Evolutionary conservation across 2,888 invertebrate genomes (phyloP), one percentile per base, ranked within the genome.

Genomic region (Drosophila paramelanica): DNA sequence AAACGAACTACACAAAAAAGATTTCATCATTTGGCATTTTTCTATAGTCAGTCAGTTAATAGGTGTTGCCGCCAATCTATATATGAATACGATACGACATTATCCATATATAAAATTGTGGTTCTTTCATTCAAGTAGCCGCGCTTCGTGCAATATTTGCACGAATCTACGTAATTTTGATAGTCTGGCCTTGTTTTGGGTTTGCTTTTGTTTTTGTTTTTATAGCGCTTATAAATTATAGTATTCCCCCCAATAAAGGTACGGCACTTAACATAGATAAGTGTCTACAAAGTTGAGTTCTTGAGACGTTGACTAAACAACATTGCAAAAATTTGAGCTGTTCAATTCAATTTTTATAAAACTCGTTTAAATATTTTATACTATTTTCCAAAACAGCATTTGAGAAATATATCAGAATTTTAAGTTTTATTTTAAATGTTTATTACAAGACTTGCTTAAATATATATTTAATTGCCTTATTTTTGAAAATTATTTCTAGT

Each of bases 181-280:
- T 11, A 38, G 36, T 17, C 13, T 43, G 52, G 51, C 38, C 55
- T 52, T 64, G 23, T 31, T 42, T 45, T 27, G 14, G 8, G 46
- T 25, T 39, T 10, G 39, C n/a, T 8, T 14, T 11, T 17, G 31
- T 10, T 39, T 8, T 17, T 31, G n/a, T 20, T 38, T 75, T 76
- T 77, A 70, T 65, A 39, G 33, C 49, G 43, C 33, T 31, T 52
- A 52, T 79, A 62, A 79, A 50, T 70, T 70, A 43, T 74, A 58
- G 46, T 70, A 57, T 64, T 60, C 39, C 52, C 45, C 7, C 27
- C 17, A 17, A 74, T 67, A 64, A 55, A 70, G n/a, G 7, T 17
- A 42, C n/a, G 25, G 43, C 31, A 39, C 36, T 57, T 47, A n/a
- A 36, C 49, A 62, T 39, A 47, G 72, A 75, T 72, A 71, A 71